Evolutionary conservation across 2,113 vertebrate species (phyloP).

Genomic region (Apodemus sylvaticus): DNA sequence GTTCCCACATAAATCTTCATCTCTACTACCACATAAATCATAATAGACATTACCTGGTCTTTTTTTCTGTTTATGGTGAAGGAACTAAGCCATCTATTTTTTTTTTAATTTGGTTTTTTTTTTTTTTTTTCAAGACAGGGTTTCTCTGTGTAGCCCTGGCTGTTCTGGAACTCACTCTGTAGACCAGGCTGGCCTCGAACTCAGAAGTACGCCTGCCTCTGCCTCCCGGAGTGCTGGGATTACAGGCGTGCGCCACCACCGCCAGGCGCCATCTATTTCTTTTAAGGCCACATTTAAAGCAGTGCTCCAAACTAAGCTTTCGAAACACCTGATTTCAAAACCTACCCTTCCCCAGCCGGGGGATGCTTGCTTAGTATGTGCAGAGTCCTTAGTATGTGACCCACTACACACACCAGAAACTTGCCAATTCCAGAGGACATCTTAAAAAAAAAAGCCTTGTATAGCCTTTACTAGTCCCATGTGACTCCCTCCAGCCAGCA

Average conservation of each 20-base stretch:
- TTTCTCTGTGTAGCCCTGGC: too few species aligned
- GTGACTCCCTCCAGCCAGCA: not conserved
- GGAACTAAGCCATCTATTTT: too few species aligned
- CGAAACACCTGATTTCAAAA: conserved; percentile 20
- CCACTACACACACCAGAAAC: not conserved
- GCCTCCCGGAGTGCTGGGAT: too few species aligned
- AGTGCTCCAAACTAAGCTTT: not conserved
- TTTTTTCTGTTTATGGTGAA: not conserved
- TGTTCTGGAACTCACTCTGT: too few species aligned
- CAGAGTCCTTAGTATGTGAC: not conserved
- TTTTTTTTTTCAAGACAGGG: too few species aligned
- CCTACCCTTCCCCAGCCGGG: not conserved
- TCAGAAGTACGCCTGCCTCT: too few species aligned
- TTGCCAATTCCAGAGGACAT: not conserved
- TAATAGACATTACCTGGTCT: not conserved
- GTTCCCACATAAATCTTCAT: not conserved
- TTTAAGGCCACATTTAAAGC: not conserved
- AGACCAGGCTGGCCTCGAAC: too few species aligned
- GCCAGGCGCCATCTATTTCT: not conserved
- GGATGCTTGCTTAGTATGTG: not conserved
- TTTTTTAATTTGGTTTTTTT: too few species aligned
- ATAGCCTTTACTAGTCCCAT: not conserved
- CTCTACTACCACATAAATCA: not conserved
- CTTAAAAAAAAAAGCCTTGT: not conserved
- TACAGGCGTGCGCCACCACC: too few species aligned